Evolutionary conservation across 2,113 vertebrate species (phyloP), one percentile per base, ranked within the genome.

Genomic region (Malurus cyaneus): DNA sequence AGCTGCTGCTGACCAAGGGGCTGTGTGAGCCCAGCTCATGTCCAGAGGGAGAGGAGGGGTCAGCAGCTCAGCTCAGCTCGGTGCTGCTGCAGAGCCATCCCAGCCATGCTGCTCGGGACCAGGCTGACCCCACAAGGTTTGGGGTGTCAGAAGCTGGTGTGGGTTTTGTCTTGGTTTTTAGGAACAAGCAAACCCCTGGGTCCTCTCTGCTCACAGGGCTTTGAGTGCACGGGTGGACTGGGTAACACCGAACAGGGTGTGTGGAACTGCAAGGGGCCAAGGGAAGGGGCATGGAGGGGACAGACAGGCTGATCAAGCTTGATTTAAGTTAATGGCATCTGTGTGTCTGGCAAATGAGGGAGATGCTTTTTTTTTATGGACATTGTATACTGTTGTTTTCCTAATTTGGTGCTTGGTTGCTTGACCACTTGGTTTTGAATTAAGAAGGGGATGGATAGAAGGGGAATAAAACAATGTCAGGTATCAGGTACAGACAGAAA

Each of bases 21-120:
- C 81, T 83, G 85, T 3, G 2, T 9, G 1, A 5, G 28, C 76
- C 57, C 87, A 36, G 72, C 86, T 70, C 71, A 5, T 1, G 2
- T 7, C 32, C 86, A 23, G 57, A 14, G 60, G 46, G 28, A n/a
- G 24, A 50, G 36, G 53, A 24, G 34, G 49, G 41, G 13, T 5
- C 0, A 5, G 62, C 36, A 46, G 76, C 54, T 64, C 4, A 46
- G 76, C 54, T 64, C 4, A 4, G 34, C 71, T 15, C 53, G 0
- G 1, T 28, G 5, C 5, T 74, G 64, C 81, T 60, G 80, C 29
- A 24, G 64, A 39, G 31, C 72, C 4, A 1, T 18, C 21, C 42
- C 34, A 2, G 32, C 28, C 17, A 0, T 0, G 3, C 42, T 19
- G 31, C 18, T 44, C 11, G 39, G 39, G 39, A 39, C 11, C 4